Percentiles rank a stretch among this genome's conserved stretches.
Evolutionary conservation across 2,888 invertebrate genomes (phyloP).

Genomic region (Herminia tarsipennalis): DNA sequence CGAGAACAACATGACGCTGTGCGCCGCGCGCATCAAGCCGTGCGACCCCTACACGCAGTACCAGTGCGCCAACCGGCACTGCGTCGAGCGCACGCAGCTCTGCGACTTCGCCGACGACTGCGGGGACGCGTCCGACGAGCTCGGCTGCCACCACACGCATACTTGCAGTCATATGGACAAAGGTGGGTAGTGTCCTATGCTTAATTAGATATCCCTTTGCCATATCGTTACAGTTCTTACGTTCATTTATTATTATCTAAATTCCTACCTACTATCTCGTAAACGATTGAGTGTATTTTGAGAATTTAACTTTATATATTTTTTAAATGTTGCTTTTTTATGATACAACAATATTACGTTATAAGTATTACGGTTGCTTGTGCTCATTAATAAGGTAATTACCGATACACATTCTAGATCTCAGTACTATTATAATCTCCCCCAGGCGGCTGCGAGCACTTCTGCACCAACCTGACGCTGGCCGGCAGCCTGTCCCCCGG

Average conservation of each 20-base stretch:
- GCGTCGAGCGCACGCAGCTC: slow-evolving; percentile 91
- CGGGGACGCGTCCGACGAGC: slow-evolving; percentile 95
- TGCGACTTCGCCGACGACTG: slow-evolving; percentile 97
- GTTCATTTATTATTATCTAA: no score
- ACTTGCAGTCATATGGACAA: slow-evolving; percentile 80
- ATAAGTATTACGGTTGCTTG: no score
- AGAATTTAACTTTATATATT: no score
- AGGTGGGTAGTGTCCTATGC: slow-evolving; percentile 48
- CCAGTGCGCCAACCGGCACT: slow-evolving; percentile 95
- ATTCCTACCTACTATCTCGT: no score
- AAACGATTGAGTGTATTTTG: neutral
- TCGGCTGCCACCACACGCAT: slow-evolving; percentile 92
- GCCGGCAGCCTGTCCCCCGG: slow-evolving; percentile 73
- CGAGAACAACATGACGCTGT: slow-evolving; percentile 97
- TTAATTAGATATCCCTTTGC: no score
- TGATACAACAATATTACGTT: no score
- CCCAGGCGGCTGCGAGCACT: slow-evolving; percentile 96
- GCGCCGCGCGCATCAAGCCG: slow-evolving; percentile 90
- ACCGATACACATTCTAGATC: no score
- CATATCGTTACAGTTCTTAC: no score
- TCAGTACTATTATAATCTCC: no score
- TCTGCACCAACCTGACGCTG: slow-evolving; percentile 92
- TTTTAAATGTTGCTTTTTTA: no score
- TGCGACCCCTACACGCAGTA: slow-evolving; percentile 93
- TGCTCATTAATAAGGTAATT: no score